These are phyloP conservation scores for Mellivora capensis DNA, from an alignment of 2,113 vertebrate genomes.

Conservation along the genomic window DNA sequence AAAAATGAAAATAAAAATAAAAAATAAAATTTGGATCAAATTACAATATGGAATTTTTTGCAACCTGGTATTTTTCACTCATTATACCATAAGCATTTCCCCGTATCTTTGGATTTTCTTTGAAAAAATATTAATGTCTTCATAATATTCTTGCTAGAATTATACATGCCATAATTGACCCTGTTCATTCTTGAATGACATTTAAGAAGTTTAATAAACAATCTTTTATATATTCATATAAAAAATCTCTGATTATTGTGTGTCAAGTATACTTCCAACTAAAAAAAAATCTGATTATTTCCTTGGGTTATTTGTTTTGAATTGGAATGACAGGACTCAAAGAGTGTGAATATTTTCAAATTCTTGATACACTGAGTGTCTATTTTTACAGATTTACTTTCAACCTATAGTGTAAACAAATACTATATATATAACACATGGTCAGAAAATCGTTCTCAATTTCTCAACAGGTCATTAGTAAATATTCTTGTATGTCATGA, in stretches of 20 bases:
- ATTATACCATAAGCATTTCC: neutral
- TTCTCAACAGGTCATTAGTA: slow-evolving; percentile 29
- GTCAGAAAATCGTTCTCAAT: neutral
- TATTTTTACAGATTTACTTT: slow-evolving; percentile 9
- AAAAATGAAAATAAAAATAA: too few relatives aligned
- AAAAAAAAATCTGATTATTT: neutral
- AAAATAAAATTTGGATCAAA: slow-evolving; percentile 18
- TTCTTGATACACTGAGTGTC: neutral
- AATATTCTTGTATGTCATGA: neutral
- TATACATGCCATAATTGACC: neutral
- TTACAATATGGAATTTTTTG: neutral
- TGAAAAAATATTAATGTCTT: neutral
- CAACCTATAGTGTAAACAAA: neutral
- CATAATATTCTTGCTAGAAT: neutral
- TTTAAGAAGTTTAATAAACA: slow-evolving; percentile 28
- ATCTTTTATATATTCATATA: neutral
- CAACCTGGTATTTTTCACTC: neutral
- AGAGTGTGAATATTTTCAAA: neutral
- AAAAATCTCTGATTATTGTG: neutral
- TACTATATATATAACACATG: neutral
- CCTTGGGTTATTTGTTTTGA: neutral
- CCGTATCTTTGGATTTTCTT: neutral
- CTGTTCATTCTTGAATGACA: neutral
- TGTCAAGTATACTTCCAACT: neutral
- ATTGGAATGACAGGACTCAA: neutral